Conservation (phyloP, 2,797 vertebrate species). For the Sarcoramphus papa region DNA sequence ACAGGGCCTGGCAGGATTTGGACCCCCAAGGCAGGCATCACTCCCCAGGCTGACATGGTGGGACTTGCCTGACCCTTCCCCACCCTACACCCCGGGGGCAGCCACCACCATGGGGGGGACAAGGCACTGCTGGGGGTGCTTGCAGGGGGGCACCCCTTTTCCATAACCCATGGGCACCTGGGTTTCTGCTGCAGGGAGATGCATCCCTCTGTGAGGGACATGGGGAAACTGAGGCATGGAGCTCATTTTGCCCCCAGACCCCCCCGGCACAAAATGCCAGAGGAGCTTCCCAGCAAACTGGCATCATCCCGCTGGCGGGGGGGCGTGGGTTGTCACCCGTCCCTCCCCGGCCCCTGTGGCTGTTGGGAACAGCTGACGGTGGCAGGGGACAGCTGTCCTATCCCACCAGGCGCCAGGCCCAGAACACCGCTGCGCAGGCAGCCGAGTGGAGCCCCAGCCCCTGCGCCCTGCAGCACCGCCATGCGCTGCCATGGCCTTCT, state of each 20-base stretch:
- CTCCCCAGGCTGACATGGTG: not conserved
- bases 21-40: rapidly evolving
- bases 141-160: not conserved
- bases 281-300: not conserved
- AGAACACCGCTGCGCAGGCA: rapidly evolving
- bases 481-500: conserved; percentile 24
- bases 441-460: not conserved
- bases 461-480: not conserved
- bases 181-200: not conserved
- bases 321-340: not conserved
- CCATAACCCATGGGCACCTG: rapidly evolving
- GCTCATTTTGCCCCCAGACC: not conserved
- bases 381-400: conserved; percentile 52
- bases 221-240: not conserved
- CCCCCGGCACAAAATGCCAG: not conserved
- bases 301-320: rapidly evolving
- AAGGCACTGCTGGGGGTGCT: not conserved
- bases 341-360: not conserved
- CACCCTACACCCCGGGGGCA: rapidly evolving
- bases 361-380: conserved; percentile 63
- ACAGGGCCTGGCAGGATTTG: not conserved
- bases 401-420: not conserved
- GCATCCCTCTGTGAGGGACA: not conserved
- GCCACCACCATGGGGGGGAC: not conserved
- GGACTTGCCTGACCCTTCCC: not conserved